Percentiles rank a stretch among this genome's conserved stretches.
These are phyloP conservation scores for Myopa tessellatipennis DNA, from an alignment of 2,888 invertebrate species.

Conservation along the genomic window DNA sequence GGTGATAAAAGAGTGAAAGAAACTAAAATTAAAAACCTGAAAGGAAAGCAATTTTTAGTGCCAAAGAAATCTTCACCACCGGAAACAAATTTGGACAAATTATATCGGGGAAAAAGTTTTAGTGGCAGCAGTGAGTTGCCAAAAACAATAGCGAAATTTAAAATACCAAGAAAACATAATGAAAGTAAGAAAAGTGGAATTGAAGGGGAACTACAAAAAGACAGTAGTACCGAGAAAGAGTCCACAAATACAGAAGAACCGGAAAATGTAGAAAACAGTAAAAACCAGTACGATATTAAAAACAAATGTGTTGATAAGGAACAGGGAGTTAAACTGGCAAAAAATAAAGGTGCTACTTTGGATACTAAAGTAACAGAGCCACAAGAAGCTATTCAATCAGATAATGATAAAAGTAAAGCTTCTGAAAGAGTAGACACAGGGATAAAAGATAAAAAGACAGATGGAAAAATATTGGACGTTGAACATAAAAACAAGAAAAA, in stretches of 20 bases:
- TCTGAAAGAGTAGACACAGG: conserved; percentile 26
- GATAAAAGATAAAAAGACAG: conserved; percentile 27
- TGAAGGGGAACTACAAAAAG: not conserved
- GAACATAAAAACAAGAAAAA: conserved; percentile 22
- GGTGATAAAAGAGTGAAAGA: conserved; percentile 1
- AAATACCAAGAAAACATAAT: conserved; percentile 60
- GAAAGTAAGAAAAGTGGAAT: not conserved
- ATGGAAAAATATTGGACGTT: too few relatives aligned
- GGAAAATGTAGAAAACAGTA: too few relatives aligned
- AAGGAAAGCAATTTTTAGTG: not conserved
- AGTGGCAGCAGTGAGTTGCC: conserved; percentile 40
- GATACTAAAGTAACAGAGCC: not conserved
- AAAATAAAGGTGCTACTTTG: too few relatives aligned
- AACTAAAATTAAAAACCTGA: not conserved
- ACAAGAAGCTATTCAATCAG: not conserved
- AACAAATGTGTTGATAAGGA: not conserved
- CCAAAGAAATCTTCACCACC: conserved; percentile 24
- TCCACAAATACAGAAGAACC: too few relatives aligned
- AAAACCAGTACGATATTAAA: not conserved
- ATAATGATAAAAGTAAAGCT: not conserved
- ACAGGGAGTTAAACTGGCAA: not conserved
- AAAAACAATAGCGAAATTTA: conserved; percentile 55
- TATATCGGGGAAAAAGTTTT: conserved; percentile 56
- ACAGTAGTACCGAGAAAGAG: not conserved
- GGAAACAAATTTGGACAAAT: conserved; percentile 58